These are phyloP conservation scores for Coranthus polyacanthus DNA, from an alignment of 2,797 vertebrate genomes.

Conservation along the genomic window DNA sequence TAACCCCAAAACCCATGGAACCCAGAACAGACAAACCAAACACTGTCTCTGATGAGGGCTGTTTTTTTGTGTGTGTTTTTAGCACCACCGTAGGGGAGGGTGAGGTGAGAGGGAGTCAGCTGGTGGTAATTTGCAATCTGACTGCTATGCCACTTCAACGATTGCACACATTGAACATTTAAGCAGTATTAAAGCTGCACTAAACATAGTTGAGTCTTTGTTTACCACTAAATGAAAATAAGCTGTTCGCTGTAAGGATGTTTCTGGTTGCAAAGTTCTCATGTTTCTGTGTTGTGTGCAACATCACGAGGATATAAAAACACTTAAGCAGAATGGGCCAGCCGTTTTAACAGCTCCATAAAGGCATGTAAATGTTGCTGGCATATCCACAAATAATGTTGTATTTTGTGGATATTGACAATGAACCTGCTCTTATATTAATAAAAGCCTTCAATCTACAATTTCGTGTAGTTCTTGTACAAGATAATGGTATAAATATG, in stretches of 20 bases:
- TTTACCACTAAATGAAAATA: conserved; percentile 54
- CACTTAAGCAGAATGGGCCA: conserved; percentile 42
- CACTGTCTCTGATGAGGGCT: too few species aligned
- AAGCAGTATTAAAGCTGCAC: conserved; percentile 23
- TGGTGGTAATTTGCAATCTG: too few species aligned
- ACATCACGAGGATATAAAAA: conserved; percentile 30
- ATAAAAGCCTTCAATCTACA: conserved; percentile 17
- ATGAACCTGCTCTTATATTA: conserved; percentile 3
- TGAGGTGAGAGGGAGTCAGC: too few species aligned
- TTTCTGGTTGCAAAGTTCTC: conserved; percentile 1
- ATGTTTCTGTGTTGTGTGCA: conserved; percentile 25
- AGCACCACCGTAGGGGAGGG: too few species aligned
- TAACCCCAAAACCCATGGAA: too few species aligned
- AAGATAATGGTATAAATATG: conserved; percentile 9
- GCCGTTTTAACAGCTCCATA: conserved; percentile 48
- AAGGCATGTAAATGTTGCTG: conserved; percentile 14
- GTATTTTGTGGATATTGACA: conserved; percentile 15
- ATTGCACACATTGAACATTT: not conserved
- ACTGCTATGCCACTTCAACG: too few species aligned
- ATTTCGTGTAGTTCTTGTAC: conserved; percentile 16
- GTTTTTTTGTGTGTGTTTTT: too few species aligned
- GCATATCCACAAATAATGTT: conserved; percentile 21
- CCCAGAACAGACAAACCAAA: too few species aligned
- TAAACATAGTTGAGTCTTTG: conserved; percentile 37
- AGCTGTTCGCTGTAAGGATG: conserved; percentile 2